phyloP scores from a whole-genome alignment of 1,140 invertebrate genomes.

The Apocrypta bakeri region DNA sequence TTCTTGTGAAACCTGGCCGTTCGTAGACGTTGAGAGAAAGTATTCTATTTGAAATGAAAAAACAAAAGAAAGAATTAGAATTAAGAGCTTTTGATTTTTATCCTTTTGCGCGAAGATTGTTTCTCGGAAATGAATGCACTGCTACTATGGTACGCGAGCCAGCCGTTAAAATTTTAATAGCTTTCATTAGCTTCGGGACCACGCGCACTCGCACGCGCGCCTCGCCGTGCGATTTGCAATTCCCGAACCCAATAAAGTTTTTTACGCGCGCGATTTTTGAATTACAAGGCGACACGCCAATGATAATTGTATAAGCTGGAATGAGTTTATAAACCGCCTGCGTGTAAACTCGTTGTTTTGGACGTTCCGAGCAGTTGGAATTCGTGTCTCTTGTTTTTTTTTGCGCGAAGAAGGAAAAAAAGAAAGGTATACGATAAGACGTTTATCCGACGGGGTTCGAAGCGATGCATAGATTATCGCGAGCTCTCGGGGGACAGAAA shows the following conservation, averaged over 20 bases:
- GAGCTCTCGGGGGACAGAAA: conserved; percentile 47
- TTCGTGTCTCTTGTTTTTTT: conserved; percentile 1
- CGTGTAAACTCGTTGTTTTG: not conserved
- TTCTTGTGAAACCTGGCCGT: not conserved
- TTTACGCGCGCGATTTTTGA: not conserved
- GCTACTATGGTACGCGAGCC: not conserved
- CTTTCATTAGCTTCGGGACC: conserved; percentile 22
- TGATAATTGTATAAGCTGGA: conserved; percentile 21
- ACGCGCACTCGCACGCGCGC: not conserved
- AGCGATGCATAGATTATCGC: conserved; percentile 41
- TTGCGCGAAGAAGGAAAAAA: not conserved
- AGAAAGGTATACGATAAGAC: conserved; percentile 33
- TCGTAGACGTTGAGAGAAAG: not conserved
- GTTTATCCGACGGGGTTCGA: conserved; percentile 3
- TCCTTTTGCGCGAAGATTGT: conserved; percentile 17
- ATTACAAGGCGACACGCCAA: not conserved
- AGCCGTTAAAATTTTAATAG: conserved; percentile 31
- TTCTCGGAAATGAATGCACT: conserved; percentile 18
- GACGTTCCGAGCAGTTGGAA: not conserved
- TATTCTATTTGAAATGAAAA: not conserved
- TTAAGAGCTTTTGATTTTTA: not conserved
- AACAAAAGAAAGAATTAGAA: not conserved
- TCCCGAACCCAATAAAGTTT: conserved; percentile 13
- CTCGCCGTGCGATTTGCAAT: not conserved
- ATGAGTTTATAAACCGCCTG: conserved; percentile 14